Base-by-base conservation (phyloP, 1,140 invertebrate species). In the Macrobrachium rosenbergii region DNA sequence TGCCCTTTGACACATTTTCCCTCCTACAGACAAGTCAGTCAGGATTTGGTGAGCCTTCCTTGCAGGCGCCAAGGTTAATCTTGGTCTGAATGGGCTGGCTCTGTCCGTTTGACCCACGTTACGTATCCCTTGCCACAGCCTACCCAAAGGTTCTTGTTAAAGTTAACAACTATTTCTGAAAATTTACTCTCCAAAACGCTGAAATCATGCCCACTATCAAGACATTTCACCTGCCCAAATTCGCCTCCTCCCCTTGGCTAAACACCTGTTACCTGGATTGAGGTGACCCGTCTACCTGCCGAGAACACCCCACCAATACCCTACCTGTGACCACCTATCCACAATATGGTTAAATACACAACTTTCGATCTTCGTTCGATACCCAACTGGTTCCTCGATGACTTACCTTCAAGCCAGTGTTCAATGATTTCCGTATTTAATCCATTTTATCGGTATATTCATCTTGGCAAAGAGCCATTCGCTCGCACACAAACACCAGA, bases 401-500 rank as follows among this genome's bases (percentile, higher is more conserved):
- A 37, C 82, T 84, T 84, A 84, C 82, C 82, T 84, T 84, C 82
- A 75, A 77, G 73, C 82, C 64, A 62, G 59, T 78, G 64, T 43
- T 84, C 64, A 84, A 23, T 84, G 77, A 77, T 78, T 77, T 78
- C 73, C 43, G 60, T 60, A 77, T 84, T 84, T 84, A 84, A 77
- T 77, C 82, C 82, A 84, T 84, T 62, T 77, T 84, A 78, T 19
- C 75, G 82, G 82, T 77, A 78, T 45, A 67, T 77, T 84, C 82
- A 77, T 84, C 73, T 64, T 84, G 73, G 52, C 75, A 63, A 63
- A 64, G 60, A 63, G 73, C 59, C 82, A 84, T 84, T 84, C 75
- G 77, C 82, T 76, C 45, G 45, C 82, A 64, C 82, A 84, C 82
- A 76, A 84, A 84, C 82, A 77, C 64, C 76, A 84, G 82, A 84